Evolutionary conservation across 2,888 invertebrate genomes (phyloP), one percentile per base, ranked within the genome.

Genomic region (Amphiduros pacificus): DNA sequence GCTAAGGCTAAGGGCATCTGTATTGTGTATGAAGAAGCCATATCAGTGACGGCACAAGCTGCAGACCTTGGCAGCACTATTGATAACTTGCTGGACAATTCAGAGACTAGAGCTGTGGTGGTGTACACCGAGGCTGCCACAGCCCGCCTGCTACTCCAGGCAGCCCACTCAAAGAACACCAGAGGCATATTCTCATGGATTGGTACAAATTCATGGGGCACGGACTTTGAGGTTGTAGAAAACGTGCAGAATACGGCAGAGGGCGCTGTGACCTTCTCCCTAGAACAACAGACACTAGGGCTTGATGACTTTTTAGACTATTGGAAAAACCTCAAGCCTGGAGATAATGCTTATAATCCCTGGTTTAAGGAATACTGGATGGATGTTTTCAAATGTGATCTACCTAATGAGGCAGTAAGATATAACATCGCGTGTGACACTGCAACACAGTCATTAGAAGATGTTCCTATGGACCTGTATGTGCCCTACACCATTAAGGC

Each of bases 401-500:
- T 72, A 6, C 61, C 55, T 9, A 51, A 50, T 1, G 44, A 22
- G 2, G 41, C 63, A 5, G 31, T 29, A 5, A 51, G 20, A 3
- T 54, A 54, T 41, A 31, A 26, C 6, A 40, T 41, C 22, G 29
- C 27, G n/a, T 61, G 61, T 27, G 58, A 58, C 49, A 22, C n/a
- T 5, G 27, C 31, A 9, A 26, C 9, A 11, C 59, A 57, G 22
- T 24, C 20, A 1, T 31, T 55, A 22, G 54, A 9, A 9, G 59
- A 61, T 26, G 20, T 51, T 2, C 54, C 53, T 22, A 29, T 65
- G 26, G 71, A 73, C 53, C 63, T 58, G 3, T 69, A 69, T 48
- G 69, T 73, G 5, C 71, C 74, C 0, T 73, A 65, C 63, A 75
- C 73, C 24, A 65, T 76, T 11, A 69, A 73, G 64, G 77, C 77